phyloP scores from a whole-genome alignment of 2,888 invertebrate genomes.

The Chrysolina oricalcia region DNA sequence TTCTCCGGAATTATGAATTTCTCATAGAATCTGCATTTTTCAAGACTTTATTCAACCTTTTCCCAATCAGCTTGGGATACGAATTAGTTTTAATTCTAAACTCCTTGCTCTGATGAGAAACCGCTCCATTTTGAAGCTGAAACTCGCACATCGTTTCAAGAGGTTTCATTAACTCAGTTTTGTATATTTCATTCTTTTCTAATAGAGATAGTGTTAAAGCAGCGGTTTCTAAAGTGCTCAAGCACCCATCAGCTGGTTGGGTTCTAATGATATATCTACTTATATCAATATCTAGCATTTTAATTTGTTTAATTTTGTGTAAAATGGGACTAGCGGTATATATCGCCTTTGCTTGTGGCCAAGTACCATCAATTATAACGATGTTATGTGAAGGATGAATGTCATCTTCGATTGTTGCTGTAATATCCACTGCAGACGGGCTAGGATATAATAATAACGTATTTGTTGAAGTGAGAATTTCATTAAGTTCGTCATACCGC shows the following conservation, averaged over 20 bases:
- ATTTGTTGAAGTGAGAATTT: conserved; percentile 79
- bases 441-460: conserved; percentile 89
- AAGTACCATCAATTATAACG: conserved; percentile 93
- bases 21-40: conserved; percentile 64
- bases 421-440: conserved; percentile 78
- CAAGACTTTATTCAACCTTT: conserved; percentile 79
- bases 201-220: conserved; percentile 85
- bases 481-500: conserved; percentile 78
- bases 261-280: conserved; percentile 95
- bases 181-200: conserved; percentile 80
- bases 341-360: conserved; percentile 96
- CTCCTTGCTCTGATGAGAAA: conserved; percentile 94
- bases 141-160: conserved; percentile 88
- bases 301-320: conserved; percentile 85
- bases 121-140: conserved; percentile 93
- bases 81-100: conserved; percentile 85
- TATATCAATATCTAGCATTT: conserved; percentile 80
- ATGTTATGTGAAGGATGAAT: conserved; percentile 78
- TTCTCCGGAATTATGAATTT: conserved; percentile 18
- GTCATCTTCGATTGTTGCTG: conserved; percentile 55
- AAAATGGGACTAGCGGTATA: conserved; percentile 87
- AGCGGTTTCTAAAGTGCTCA: conserved; percentile 92
- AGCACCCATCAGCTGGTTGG: conserved; percentile 92
- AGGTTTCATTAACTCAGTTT: conserved; percentile 82
- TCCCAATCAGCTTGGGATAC: conserved; percentile 87